Percentiles rank a stretch among this genome's conserved stretches.
These are phyloP conservation scores for Sebastes matsubarae DNA, from an alignment of 2,797 vertebrate species.

Conservation along the genomic window DNA sequence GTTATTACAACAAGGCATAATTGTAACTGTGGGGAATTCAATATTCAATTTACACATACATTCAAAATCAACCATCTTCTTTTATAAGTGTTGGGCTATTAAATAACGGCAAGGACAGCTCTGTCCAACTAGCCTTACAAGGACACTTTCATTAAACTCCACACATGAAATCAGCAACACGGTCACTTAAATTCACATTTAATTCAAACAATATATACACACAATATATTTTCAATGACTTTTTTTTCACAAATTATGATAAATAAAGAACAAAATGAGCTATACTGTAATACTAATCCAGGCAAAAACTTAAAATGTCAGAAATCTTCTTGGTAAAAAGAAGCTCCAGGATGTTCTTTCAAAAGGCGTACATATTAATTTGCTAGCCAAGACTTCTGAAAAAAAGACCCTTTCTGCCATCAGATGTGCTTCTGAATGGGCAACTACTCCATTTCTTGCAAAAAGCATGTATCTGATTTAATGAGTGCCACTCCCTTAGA, in stretches of 20 bases:
- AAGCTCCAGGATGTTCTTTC: slow-evolving; percentile 44
- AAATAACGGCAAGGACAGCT: neutral
- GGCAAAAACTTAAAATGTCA: slow-evolving; percentile 11
- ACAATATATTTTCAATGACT: neutral
- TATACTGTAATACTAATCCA: neutral
- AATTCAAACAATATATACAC: slow-evolving; percentile 11
- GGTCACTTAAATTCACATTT: slow-evolving; percentile 11
- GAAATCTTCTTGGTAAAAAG: slow-evolving; percentile 12
- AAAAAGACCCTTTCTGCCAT: slow-evolving; percentile 30
- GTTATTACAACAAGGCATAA: neutral
- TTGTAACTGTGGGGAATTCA: neutral
- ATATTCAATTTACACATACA: neutral
- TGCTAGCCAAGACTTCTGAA: slow-evolving; percentile 49
- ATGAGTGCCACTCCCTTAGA: slow-evolving; percentile 22
- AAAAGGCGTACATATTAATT: slow-evolving; percentile 28
- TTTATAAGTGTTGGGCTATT: neutral
- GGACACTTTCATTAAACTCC: neutral
- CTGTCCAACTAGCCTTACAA: neutral
- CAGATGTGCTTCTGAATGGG: slow-evolving; percentile 54
- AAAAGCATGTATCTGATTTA: slow-evolving; percentile 34
- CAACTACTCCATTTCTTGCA: slow-evolving; percentile 7
- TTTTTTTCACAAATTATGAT: neutral
- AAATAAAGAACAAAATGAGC: slow-evolving; percentile 1
- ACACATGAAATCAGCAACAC: slow-evolving; percentile 11
- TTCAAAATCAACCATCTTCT: slow-evolving; percentile 20